Conservation (phyloP, 2,888 invertebrate species). For the Entomobrya proxima region DNA sequence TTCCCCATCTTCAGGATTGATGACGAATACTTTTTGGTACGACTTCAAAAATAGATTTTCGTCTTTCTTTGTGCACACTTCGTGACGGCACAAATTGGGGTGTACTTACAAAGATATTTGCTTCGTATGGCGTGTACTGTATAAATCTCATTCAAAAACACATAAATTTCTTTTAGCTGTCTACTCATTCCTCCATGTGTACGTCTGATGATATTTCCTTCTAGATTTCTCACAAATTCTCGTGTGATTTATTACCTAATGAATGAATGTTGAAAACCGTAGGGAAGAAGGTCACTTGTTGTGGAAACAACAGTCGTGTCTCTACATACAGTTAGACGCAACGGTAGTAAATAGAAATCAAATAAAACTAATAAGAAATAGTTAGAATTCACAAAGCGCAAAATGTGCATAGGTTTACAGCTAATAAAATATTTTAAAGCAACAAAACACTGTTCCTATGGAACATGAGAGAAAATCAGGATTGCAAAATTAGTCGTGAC, state of each 20-base stretch:
- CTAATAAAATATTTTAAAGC: too few relatives aligned
- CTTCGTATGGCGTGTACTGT: slow-evolving; percentile 48
- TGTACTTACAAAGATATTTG: slow-evolving; percentile 32
- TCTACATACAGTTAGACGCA: too few relatives aligned
- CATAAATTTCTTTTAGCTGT: slow-evolving; percentile 70
- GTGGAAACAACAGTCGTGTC: neutral
- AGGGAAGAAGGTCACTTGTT: slow-evolving; percentile 44
- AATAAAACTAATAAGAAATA: too few relatives aligned
- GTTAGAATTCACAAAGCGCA: too few relatives aligned
- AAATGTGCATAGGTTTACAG: too few relatives aligned
- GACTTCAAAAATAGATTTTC: slow-evolving; percentile 53
- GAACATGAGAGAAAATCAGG: too few relatives aligned
- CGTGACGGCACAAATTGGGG: slow-evolving; percentile 53
- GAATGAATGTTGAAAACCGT: slow-evolving; percentile 32
- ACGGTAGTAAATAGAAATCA: too few relatives aligned
- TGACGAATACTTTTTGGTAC: slow-evolving; percentile 18
- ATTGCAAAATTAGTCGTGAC: too few relatives aligned
- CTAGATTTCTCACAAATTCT: slow-evolving; percentile 43
- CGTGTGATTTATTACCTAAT: slow-evolving; percentile 57
- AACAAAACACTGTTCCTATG: too few relatives aligned
- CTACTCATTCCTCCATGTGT: slow-evolving; percentile 40
- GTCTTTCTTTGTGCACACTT: slow-evolving; percentile 10
- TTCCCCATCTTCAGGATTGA: slow-evolving; percentile 29
- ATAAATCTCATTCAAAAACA: slow-evolving; percentile 72
- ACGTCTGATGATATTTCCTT: slow-evolving; percentile 51